A percentile compares a stretch with the other conserved stretches of the same genome.
phyloP scores from a whole-genome alignment of 2,113 vertebrate genomes.

The Hiodon tergisus region DNA sequence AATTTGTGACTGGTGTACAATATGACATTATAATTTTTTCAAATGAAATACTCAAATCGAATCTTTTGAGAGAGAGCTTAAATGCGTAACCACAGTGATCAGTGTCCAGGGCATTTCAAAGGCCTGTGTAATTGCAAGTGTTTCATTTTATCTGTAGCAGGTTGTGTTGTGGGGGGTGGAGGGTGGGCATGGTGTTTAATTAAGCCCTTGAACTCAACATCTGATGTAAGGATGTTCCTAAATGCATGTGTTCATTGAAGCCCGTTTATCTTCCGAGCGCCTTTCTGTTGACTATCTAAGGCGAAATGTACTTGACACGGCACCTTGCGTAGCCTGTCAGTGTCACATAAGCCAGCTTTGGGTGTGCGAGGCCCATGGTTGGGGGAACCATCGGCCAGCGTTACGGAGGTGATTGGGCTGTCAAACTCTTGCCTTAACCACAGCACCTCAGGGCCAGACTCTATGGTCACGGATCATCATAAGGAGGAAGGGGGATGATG shows the following conservation, averaged over 20 bases:
- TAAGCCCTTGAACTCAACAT: slow-evolving; percentile 66
- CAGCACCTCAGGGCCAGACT: slow-evolving; percentile 52
- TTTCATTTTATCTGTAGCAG: slow-evolving; percentile 66
- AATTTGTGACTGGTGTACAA: slow-evolving; percentile 38
- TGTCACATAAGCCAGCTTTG: slow-evolving; percentile 14
- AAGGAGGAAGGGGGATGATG: slow-evolving; percentile 32
- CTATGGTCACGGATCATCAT: slow-evolving; percentile 56
- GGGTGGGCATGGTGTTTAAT: slow-evolving; percentile 53
- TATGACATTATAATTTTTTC: slow-evolving; percentile 46
- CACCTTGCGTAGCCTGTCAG: not conserved
- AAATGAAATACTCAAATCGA: slow-evolving; percentile 46
- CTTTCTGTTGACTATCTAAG: slow-evolving; percentile 37
- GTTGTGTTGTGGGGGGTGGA: slow-evolving; percentile 50
- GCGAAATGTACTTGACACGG: slow-evolving; percentile 40
- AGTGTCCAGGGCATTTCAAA: slow-evolving; percentile 61
- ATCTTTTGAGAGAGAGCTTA: slow-evolving; percentile 54
- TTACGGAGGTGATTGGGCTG: slow-evolving; percentile 45
- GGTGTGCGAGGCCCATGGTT: slow-evolving; percentile 32
- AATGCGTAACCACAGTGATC: slow-evolving; percentile 55
- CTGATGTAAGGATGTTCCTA: slow-evolving; percentile 62
- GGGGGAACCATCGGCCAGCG: slow-evolving; percentile 35
- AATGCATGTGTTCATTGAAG: slow-evolving; percentile 55
- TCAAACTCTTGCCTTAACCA: slow-evolving; percentile 53
- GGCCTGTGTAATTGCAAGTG: slow-evolving; percentile 53
- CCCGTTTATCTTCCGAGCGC: slow-evolving; percentile 47